These are phyloP conservation scores for Psittacula cyanocephala DNA, from an alignment of 2,113 vertebrate species.

Conservation along the genomic window DNA sequence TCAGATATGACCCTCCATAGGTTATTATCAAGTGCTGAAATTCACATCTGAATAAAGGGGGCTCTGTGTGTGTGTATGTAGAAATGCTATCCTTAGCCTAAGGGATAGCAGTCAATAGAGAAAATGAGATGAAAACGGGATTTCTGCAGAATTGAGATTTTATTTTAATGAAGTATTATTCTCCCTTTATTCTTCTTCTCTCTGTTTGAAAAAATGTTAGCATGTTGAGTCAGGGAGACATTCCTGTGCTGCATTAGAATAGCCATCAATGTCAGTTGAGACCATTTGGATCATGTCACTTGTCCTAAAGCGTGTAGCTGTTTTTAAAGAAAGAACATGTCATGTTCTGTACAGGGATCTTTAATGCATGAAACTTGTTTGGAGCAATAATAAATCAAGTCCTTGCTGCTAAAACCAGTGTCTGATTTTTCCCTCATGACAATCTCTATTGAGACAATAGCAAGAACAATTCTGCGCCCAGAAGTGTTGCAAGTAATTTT, in stretches of 20 bases:
- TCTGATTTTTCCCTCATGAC: slow-evolving; percentile 51
- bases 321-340: slow-evolving; percentile 71
- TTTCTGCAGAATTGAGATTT: slow-evolving; percentile 7
- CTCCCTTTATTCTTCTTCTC: not conserved
- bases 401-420: slow-evolving; percentile 60
- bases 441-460: slow-evolving; percentile 27
- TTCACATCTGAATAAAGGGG: slow-evolving; percentile 7
- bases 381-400: slow-evolving; percentile 73
- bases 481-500: slow-evolving; percentile 30
- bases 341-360: slow-evolving; percentile 69
- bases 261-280: slow-evolving; percentile 63
- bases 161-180: slow-evolving; percentile 8
- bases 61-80: not conserved
- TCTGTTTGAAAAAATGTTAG: slow-evolving; percentile 48
- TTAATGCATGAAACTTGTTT: slow-evolving; percentile 75
- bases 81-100: slow-evolving; percentile 6
- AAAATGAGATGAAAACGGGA: slow-evolving; percentile 14
- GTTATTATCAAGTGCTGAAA: slow-evolving; percentile 12
- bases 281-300: slow-evolving; percentile 73
- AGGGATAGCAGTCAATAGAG: not conserved
- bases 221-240: not conserved
- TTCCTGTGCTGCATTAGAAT: slow-evolving; percentile 65
- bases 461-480: not conserved
- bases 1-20: slow-evolving; percentile 2
- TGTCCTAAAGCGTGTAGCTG: slow-evolving; percentile 63